Evolutionary conservation across 2,797 vertebrate species (phyloP), one percentile per base, ranked within the genome.

Genomic region (Cuculus canorus): DNA sequence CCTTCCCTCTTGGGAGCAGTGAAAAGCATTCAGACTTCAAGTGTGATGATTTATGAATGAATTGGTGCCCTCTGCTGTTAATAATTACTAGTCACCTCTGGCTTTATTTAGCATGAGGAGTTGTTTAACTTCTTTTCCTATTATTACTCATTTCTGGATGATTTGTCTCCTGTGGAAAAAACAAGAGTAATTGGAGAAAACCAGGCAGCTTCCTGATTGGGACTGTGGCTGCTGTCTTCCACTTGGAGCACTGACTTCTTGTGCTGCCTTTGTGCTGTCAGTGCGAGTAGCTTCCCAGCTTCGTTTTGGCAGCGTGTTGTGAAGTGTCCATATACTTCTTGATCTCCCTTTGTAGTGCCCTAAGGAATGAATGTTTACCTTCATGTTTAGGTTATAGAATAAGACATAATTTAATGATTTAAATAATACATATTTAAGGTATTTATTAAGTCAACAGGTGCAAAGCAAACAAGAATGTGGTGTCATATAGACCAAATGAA

Each of bases 51-150:
- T 66, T 25, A 60, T 64, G 56, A 23, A 2, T 16, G 56, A 23
- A 2, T 18, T 76, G 28, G 32, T 96, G 91, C 92, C 84, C 79
- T 93, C 84, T 96, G 94, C 89, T 94, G 91, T 91, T 82, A 53
- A 28, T 66, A 35, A 28, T 48, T 10, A 27, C 52, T 41, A 12
- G 5, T 75, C 33, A 69, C 52, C 37, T 86, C 1, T 17, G 75
- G 63, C 81, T 68, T 85, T 64, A 28, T 65, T 69, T 75, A 52
- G 22, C 17, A 4, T 0, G 12, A 56, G 23, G 15, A 52, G 9
- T 28, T 52, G 30, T 60, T 32, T 9, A 0, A 5, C 4, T 14
- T 48, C 5, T 64, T 76, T 85, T 48, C 23, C 6, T 52, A n/a
- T 22, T 16, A 2, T 39, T 88, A 24, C 43, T 92, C 1, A 1